Conservation (phyloP, 2,888 invertebrate species). For the Halocaridina rubra region DNA sequence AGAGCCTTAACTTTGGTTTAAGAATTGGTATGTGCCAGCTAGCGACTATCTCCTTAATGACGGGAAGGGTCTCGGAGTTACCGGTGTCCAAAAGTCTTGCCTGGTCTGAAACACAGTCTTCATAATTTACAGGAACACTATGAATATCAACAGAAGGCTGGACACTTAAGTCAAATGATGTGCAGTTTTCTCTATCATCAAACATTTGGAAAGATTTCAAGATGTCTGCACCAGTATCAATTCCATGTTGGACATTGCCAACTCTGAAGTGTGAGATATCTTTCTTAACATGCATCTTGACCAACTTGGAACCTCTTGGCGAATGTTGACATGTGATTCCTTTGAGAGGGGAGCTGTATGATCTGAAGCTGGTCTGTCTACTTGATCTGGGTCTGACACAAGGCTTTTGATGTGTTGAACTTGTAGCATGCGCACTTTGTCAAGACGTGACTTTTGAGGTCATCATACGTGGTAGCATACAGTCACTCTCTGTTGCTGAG, state of each 20-base stretch:
- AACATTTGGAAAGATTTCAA: no score
- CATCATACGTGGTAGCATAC: conserved; percentile 42
- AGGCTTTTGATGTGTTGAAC: background rate
- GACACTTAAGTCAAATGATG: background rate
- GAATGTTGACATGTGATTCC: background rate
- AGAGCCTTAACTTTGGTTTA: background rate
- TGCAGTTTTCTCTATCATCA: no score
- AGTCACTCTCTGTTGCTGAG: conserved; percentile 43
- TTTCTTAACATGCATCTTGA: background rate
- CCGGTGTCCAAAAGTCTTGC: background rate
- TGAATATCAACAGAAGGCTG: background rate
- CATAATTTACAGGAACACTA: background rate
- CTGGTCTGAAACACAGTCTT: background rate
- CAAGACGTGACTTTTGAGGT: conserved; percentile 20
- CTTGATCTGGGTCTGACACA: background rate
- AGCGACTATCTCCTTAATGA: background rate
- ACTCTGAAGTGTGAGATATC: background rate
- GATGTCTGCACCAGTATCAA: background rate
- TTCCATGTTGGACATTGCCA: background rate
- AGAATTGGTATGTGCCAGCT: background rate
- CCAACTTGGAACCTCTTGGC: background rate
- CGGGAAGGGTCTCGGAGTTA: background rate
- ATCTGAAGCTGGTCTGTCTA: background rate
- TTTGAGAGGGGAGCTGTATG: background rate
- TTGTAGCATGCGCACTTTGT: background rate